Evolutionary conservation across 2,797 vertebrate genomes (phyloP).

Genomic region (Aulostomus chinensis): DNA sequence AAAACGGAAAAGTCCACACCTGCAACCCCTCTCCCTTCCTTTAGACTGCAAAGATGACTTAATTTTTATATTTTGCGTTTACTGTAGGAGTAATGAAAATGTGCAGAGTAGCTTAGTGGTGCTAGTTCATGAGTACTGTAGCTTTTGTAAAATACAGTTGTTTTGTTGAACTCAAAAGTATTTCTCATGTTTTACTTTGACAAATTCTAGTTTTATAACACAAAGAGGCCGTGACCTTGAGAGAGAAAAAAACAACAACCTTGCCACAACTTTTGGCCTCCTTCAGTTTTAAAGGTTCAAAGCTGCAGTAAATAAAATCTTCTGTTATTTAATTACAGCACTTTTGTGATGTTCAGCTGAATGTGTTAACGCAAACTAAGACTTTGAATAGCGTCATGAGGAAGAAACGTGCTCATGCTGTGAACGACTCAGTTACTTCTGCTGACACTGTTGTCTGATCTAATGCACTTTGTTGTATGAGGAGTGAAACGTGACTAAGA

Average conservation of each 20-base stretch:
- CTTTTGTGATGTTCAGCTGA: slow-evolving; percentile 13
- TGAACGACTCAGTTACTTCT: slow-evolving; percentile 26
- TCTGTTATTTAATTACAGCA: slow-evolving; percentile 21
- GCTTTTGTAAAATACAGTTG: slow-evolving; percentile 57
- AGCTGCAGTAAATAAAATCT: too few relatives aligned
- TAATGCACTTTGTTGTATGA: slow-evolving; percentile 76
- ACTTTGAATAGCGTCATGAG: slow-evolving; percentile 32
- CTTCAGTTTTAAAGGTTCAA: slow-evolving; percentile 20
- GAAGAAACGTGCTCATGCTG: slow-evolving; percentile 23
- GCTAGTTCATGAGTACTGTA: slow-evolving; percentile 41
- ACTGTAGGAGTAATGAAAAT: slow-evolving; percentile 33
- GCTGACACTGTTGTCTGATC: slow-evolving; percentile 48
- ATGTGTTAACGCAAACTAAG: slow-evolving; percentile 43
- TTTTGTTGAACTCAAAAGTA: slow-evolving; percentile 41
- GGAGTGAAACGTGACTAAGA: slow-evolving; percentile 51
- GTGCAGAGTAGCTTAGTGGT: slow-evolving; percentile 39
- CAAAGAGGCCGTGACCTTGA: slow-evolving; percentile 18
- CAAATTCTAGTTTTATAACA: slow-evolving; percentile 46
- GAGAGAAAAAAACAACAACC: too few relatives aligned
- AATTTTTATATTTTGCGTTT: slow-evolving; percentile 71
- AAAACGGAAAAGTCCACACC: slow-evolving; percentile 23
- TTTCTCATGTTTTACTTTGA: slow-evolving; percentile 48
- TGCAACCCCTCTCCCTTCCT: slow-evolving; percentile 3
- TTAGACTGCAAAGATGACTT: slow-evolving; percentile 64
- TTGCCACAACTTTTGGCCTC: slow-evolving; percentile 19